Conservation (phyloP, 2,113 vertebrate genomes). For the Phylloscopus trochiloides region DNA sequence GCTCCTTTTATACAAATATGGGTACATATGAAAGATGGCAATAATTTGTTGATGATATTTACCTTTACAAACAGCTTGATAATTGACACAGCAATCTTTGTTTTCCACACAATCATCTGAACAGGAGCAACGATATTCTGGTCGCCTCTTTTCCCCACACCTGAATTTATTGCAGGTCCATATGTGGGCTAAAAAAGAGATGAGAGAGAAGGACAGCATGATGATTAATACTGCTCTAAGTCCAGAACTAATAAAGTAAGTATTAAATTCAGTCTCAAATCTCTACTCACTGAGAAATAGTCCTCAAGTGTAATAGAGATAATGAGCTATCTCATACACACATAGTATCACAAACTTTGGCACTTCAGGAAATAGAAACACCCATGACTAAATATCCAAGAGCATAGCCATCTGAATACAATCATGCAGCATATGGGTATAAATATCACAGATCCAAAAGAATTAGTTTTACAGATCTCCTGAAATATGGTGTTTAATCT, state of each 20-base stretch:
- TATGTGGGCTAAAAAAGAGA: conserved; percentile 65
- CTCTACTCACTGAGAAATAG: neutral
- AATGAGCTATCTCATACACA: neutral
- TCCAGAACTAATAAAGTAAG: neutral
- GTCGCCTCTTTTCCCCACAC: conserved; percentile 78
- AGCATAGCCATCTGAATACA: neutral
- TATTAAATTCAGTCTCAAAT: neutral
- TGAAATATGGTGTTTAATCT: neutral
- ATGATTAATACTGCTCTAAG: neutral
- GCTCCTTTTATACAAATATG: neutral
- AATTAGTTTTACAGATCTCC: neutral
- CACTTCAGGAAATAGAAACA: neutral
- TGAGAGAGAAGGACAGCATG: neutral
- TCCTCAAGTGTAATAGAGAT: neutral
- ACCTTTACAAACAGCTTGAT: conserved; percentile 74
- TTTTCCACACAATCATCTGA: conserved; percentile 75
- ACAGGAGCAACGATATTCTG: conserved; percentile 75
- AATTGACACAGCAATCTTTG: conserved; percentile 77
- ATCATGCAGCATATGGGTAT: neutral
- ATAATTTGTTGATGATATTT: neutral
- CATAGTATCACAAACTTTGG: neutral
- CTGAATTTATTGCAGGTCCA: conserved; percentile 81
- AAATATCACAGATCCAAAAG: neutral
- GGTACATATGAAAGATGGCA: neutral
- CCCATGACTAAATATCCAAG: neutral